Conservation (phyloP, 2,113 vertebrate species). For the Cavia porcellus region DNA sequence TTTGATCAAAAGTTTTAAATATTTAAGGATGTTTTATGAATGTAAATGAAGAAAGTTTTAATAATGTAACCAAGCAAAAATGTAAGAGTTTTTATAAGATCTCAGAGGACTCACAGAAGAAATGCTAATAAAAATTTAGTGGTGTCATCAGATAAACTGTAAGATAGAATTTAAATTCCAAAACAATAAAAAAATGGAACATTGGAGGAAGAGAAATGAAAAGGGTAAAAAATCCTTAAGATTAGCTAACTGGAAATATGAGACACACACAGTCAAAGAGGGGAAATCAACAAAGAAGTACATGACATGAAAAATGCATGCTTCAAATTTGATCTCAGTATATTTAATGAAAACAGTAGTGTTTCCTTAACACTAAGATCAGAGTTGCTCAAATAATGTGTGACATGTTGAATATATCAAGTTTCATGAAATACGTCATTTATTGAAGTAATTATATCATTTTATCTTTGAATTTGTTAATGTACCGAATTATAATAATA, state of each 20-base stretch:
- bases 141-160: constrained; percentile 20
- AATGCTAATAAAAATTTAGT: constrained; percentile 39
- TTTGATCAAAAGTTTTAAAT: background rate
- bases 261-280: constrained; percentile 26
- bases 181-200: constrained; percentile 13
- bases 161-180: background rate
- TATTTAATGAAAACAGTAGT: constrained; percentile 47
- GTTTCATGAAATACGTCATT: background rate
- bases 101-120: background rate
- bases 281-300: background rate
- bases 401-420: background rate
- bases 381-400: background rate
- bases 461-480: constrained; percentile 49
- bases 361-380: constrained; percentile 50
- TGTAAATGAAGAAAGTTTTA: background rate
- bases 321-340: constrained; percentile 1
- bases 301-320: constrained; percentile 37
- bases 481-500: constrained; percentile 35
- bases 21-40: background rate
- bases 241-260: constrained; percentile 4
- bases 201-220: background rate
- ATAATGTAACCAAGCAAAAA: background rate
- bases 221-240: background rate
- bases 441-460: constrained; percentile 46
- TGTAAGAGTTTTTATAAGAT: background rate